A percentile compares a stretch with the other conserved stretches of the same genome.
Conservation (phyloP, 2,888 invertebrate species). For the Elgonia sp. region DNA sequence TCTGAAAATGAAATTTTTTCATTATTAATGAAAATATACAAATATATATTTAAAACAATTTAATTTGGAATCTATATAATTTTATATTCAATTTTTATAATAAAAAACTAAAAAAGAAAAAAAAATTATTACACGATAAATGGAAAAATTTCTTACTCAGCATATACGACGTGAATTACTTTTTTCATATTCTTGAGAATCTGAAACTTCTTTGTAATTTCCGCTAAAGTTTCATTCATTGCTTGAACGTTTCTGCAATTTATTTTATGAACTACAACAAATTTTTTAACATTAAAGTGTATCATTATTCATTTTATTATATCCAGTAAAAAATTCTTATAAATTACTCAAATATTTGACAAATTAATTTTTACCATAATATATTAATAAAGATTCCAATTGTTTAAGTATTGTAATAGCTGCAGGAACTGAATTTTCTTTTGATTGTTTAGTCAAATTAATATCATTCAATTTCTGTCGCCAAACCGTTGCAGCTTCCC, state of each 20-base stretch:
- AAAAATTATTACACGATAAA: too few relatives aligned
- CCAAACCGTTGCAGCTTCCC: conserved; percentile 89
- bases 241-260: conserved; percentile 80
- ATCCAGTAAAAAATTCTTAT: too few relatives aligned
- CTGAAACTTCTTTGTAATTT: conserved; percentile 83
- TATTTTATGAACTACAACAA: conserved; percentile 81
- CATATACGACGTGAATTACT: conserved; percentile 79
- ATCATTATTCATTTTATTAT: too few relatives aligned
- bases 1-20: conserved; percentile 82
- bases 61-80: conserved; percentile 22
- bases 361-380: conserved; percentile 85
- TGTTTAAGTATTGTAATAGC: conserved; percentile 88
- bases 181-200: conserved; percentile 81
- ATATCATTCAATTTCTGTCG: conserved; percentile 86
- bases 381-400: conserved; percentile 88
- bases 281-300: too few relatives aligned
- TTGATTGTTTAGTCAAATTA: conserved; percentile 18
- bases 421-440: conserved; percentile 84
- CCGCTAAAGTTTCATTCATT: conserved; percentile 79
- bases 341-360: not conserved
- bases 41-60: too few relatives aligned
- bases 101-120: too few relatives aligned
- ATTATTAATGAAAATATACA: too few relatives aligned
- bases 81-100: not conserved
- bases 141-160: conserved; percentile 76